Percentiles rank a stretch among this genome's conserved stretches.
Conservation (phyloP, 1,140 invertebrate species). For the Danaus plexippus region DNA sequence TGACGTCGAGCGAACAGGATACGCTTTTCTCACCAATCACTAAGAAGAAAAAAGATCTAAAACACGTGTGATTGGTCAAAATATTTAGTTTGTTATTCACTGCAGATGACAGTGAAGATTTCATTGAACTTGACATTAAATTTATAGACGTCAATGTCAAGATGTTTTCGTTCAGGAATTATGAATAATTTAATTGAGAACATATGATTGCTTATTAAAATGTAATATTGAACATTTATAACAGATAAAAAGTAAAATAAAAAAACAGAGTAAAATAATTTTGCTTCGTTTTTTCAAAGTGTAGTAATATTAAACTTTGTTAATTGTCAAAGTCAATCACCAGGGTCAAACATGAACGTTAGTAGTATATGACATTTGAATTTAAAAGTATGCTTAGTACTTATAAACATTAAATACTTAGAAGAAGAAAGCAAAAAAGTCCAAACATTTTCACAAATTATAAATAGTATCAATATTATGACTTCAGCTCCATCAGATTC, state of each 20-base stretch:
- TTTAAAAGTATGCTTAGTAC: too few relatives aligned
- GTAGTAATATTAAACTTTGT: too few relatives aligned
- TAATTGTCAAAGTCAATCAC: too few relatives aligned
- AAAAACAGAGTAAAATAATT: background rate
- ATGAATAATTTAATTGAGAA: background rate
- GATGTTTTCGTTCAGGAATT: background rate
- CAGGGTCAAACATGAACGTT: too few relatives aligned
- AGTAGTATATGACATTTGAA: too few relatives aligned
- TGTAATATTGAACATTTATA: too few relatives aligned
- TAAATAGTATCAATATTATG: slow-evolving; percentile 25
- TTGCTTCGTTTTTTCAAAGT: too few relatives aligned
- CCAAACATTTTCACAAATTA: background rate
- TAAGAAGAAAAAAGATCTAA: slow-evolving; percentile 10
- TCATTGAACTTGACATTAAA: slow-evolving; percentile 22
- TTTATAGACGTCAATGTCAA: slow-evolving; percentile 17
- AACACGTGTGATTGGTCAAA: slow-evolving; percentile 18
- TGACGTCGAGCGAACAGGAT: slow-evolving; percentile 21
- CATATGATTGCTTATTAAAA: background rate
- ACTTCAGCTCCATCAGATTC: slow-evolving; percentile 49
- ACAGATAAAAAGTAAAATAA: background rate
- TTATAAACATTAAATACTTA: background rate
- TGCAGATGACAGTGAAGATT: slow-evolving; percentile 17
- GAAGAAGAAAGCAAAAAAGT: background rate
- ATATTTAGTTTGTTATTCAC: slow-evolving; percentile 10
- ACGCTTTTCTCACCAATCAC: slow-evolving; percentile 16